These are phyloP conservation scores for Archilochus colubris DNA, from an alignment of 2,113 vertebrate species.

Conservation along the genomic window DNA sequence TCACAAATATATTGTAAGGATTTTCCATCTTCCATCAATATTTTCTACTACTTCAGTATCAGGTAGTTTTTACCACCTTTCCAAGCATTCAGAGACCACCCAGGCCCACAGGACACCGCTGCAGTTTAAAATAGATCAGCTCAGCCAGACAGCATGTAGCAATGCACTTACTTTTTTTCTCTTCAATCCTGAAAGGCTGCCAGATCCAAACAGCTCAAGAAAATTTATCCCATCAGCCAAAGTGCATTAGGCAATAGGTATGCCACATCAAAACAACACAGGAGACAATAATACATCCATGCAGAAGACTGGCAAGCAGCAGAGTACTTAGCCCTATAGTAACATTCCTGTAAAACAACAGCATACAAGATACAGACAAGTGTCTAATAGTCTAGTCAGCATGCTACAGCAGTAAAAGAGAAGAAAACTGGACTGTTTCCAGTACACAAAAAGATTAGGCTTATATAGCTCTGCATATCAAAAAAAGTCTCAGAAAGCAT, in stretches of 20 bases:
- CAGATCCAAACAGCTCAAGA: constrained; percentile 31
- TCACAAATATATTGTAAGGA: neutral
- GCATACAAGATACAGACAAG: neutral
- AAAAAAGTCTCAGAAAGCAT: neutral
- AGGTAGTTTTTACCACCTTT: neutral
- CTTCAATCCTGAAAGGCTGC: neutral
- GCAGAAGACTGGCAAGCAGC: constrained; percentile 6
- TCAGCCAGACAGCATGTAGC: neutral
- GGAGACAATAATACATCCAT: neutral
- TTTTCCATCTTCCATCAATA: neutral
- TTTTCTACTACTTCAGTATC: neutral
- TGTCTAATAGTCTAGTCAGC: constrained; percentile 29
- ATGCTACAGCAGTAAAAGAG: neutral
- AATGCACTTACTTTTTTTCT: neutral
- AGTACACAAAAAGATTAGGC: neutral
- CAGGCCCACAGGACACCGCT: neutral
- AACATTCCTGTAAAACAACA: constrained; percentile 32
- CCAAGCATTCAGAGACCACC: neutral
- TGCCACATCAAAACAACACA: neutral
- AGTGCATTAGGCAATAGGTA: constrained; percentile 29
- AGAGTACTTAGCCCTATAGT: constrained; percentile 15
- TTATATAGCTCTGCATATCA: neutral
- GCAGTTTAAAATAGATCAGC: neutral
- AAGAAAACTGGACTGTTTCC: neutral
- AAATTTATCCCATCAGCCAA: neutral